Evolutionary conservation across 2,797 vertebrate species (phyloP), one percentile per base, ranked within the genome.

Genomic region (Brachyalestes nurse): DNA sequence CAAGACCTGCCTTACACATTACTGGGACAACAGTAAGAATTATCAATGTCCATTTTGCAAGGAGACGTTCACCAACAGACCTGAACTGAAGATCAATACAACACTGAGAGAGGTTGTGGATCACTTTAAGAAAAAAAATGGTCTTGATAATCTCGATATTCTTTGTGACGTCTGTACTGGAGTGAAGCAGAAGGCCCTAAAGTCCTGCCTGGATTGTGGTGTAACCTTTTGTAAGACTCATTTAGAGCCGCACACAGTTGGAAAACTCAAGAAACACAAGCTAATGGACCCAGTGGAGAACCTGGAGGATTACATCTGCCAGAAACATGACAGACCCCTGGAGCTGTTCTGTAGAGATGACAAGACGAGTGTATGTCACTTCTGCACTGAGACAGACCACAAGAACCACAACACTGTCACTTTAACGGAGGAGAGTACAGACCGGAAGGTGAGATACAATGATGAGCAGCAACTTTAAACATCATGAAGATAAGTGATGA

Each of bases 1-100:
- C 28, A 79, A 76, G 61, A 40, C 1, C 60, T 82, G 77, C 55
- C 69, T 85, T 5, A 67, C 77, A 65, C 72, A 79, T 17, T 67
- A 58, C 73, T 82, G 77, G 80, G 51, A 82, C 23, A 65, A 13
- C 60, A 66, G 13, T 47, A 21, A 40, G 19, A 19, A 51, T 9
- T 67, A 17, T 40, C 53, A 19, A 9, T 77, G 75, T 72, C 69
- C 75, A 38, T 34, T 45, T 19, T 82, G 80, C 40, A 82, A 72
- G 34, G 67, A 77, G 57, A n/a, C 6, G 9, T 67, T 66, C 23
- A 21, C 13, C 21, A 78, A 65, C 19, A 51, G 72, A 70, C 67
- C 51, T 45, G 61, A 71, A 42, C 66, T 75, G 12, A 71, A 72
- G 42, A 72, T 53, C 28, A 51, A 67, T 8, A 79, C 58, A 53